Conservation (phyloP, 1,140 invertebrate genomes). For the Lasioglossum albipes region DNA sequence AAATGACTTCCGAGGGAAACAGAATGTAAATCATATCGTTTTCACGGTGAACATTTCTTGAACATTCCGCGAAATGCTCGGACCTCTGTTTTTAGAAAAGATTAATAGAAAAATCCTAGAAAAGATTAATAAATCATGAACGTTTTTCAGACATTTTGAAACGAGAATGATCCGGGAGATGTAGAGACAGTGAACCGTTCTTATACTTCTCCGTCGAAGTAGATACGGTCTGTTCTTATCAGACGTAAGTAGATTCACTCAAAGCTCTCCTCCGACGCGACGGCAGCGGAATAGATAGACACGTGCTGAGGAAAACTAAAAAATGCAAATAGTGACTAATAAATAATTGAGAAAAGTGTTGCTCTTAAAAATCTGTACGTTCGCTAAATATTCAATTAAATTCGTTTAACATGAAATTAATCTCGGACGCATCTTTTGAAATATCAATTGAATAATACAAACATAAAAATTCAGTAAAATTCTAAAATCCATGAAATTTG, state of each 20-base stretch:
- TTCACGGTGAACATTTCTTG: neutral
- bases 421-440: too few species aligned
- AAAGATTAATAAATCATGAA: neutral
- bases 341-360: too few species aligned
- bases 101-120: neutral
- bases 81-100: neutral
- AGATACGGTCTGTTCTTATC: slow-evolving; percentile 57
- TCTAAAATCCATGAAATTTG: too few species aligned
- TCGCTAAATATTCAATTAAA: neutral
- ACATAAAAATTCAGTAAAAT: too few species aligned
- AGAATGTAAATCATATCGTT: neutral
- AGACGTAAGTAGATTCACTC: slow-evolving; percentile 54
- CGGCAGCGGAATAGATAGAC: slow-evolving; percentile 49
- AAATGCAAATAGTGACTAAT: neutral
- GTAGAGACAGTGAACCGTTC: neutral
- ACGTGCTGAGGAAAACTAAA: slow-evolving; percentile 4
- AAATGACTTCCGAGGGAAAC: neutral
- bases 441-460: neutral
- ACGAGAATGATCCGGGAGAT: neutral
- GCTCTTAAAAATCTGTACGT: neutral
- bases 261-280: slow-evolving; percentile 62
- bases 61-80: too few species aligned
- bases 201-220: slow-evolving; percentile 51
- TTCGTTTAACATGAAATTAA: too few species aligned
- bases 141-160: too few species aligned